Conservation (phyloP, 92 coral and sea anemone species). For the Phenganax stokvisi region DNA sequence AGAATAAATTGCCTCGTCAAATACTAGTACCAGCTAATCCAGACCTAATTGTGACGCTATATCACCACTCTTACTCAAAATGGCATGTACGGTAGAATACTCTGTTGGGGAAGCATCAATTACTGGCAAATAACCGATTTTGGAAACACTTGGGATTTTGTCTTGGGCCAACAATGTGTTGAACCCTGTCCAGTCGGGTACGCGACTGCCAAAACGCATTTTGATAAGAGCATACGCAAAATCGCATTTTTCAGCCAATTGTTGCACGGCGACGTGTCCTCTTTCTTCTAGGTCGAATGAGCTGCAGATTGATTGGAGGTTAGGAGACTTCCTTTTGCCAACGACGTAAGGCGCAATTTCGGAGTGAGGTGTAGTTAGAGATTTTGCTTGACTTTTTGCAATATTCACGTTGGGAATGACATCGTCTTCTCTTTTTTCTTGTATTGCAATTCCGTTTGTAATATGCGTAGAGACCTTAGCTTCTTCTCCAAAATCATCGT, state of each 20-base stretch:
- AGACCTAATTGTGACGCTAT: slow-evolving; percentile 9
- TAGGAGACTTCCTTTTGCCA: slow-evolving; percentile 28
- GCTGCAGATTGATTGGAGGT: slow-evolving; percentile 23
- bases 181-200: slow-evolving; percentile 50
- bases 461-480: slow-evolving; percentile 20
- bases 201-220: slow-evolving; percentile 26
- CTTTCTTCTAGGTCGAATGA: slow-evolving; percentile 19
- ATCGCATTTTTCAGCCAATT: slow-evolving; percentile 34
- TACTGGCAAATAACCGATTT: slow-evolving; percentile 43
- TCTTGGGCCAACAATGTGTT: slow-evolving; percentile 37
- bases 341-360: slow-evolving; percentile 27
- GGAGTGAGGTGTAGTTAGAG: neutral
- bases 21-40: slow-evolving; percentile 19
- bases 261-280: slow-evolving; percentile 15
- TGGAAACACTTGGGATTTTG: slow-evolving; percentile 39
- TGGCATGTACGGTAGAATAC: slow-evolving; percentile 35
- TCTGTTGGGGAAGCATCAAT: slow-evolving; percentile 45
- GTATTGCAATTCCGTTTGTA: slow-evolving; percentile 24
- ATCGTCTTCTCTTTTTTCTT: slow-evolving; percentile 20
- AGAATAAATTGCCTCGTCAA: slow-evolving; percentile 36
- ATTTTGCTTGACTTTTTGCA: slow-evolving; percentile 29
- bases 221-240: slow-evolving; percentile 25
- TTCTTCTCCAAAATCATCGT: slow-evolving; percentile 32
- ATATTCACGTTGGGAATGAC: slow-evolving; percentile 18
- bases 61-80: slow-evolving; percentile 23